Evolutionary conservation across 2,888 invertebrate genomes (phyloP).

Genomic region (Synergus gifuensis): DNA sequence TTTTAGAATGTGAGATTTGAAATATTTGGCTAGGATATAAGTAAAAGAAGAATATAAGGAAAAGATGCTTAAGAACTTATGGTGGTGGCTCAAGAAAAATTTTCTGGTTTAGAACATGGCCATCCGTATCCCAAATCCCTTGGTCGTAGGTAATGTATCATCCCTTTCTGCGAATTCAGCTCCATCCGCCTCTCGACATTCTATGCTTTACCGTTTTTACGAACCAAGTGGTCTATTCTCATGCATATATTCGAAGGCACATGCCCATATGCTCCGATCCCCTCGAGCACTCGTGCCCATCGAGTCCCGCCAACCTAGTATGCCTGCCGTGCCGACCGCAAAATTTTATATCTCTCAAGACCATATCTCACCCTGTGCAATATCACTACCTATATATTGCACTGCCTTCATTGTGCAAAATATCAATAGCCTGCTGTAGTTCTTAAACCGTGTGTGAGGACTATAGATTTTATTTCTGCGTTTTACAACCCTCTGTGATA

Average conservation of each 20-base stretch:
- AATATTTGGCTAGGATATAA: background rate
- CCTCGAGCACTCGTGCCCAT: conserved; percentile 62
- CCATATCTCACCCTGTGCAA: conserved; percentile 40
- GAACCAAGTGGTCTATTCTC: conserved; percentile 66
- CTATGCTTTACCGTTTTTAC: conserved; percentile 56
- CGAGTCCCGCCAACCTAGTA: conserved; percentile 51
- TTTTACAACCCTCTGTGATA: background rate
- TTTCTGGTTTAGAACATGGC: conserved; percentile 2
- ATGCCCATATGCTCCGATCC: conserved; percentile 57
- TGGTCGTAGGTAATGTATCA: conserved; percentile 33
- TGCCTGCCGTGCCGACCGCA: conserved; percentile 42
- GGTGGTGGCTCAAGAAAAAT: conserved; percentile 19
- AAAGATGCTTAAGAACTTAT: background rate
- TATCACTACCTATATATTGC: conserved; percentile 25
- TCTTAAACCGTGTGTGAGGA: background rate
- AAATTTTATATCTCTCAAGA: conserved; percentile 48
- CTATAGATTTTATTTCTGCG: background rate
- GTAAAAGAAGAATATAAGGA: conserved; percentile 6
- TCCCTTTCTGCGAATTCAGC: conserved; percentile 60
- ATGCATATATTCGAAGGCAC: conserved; percentile 66
- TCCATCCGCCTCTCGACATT: conserved; percentile 58
- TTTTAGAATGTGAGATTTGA: background rate
- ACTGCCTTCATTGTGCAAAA: conserved; percentile 7
- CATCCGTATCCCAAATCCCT: conserved; percentile 34
- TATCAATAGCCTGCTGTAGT: background rate